phyloP scores from a whole-genome alignment of 1,140 invertebrate genomes.

The Sycophaga agraensis region DNA sequence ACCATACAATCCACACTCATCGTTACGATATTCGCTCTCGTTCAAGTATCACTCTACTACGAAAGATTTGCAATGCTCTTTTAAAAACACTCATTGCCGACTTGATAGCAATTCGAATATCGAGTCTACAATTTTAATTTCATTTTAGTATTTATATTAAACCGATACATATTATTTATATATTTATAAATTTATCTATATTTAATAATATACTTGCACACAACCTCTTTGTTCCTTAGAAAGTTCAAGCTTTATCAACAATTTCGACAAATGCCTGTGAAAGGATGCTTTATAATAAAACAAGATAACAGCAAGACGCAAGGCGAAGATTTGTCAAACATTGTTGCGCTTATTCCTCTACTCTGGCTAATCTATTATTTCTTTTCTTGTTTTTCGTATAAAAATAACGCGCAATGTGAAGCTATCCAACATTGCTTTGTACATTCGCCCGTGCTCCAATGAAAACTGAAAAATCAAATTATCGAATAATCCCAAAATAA shows the following conservation, averaged over 20 bases:
- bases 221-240: slow-evolving; percentile 44
- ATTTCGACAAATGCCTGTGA: slow-evolving; percentile 34
- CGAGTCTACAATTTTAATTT: slow-evolving; percentile 17
- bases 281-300: slow-evolving; percentile 21
- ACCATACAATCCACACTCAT: slow-evolving; percentile 3
- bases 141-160: slow-evolving; percentile 18
- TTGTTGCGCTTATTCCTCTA: slow-evolving; percentile 34
- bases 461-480: slow-evolving; percentile 48
- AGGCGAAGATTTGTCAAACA: slow-evolving; percentile 32
- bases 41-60: slow-evolving; percentile 10
- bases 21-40: slow-evolving; percentile 8
- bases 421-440: slow-evolving; percentile 57
- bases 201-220: slow-evolving; percentile 39
- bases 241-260: slow-evolving; percentile 36
- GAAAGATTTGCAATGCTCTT: slow-evolving; percentile 18
- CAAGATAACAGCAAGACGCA: slow-evolving; percentile 12
- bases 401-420: slow-evolving; percentile 58
- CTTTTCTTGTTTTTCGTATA: slow-evolving; percentile 46
- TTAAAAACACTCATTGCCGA: slow-evolving; percentile 20
- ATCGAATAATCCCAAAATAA: slow-evolving; percentile 34
- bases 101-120: slow-evolving; percentile 18
- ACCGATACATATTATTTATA: slow-evolving; percentile 25
- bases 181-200: slow-evolving; percentile 29
- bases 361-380: slow-evolving; percentile 10
- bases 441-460: slow-evolving; percentile 60